phyloP scores from a whole-genome alignment of 2,797 vertebrate genomes.

The Helarctos malayanus region DNA sequence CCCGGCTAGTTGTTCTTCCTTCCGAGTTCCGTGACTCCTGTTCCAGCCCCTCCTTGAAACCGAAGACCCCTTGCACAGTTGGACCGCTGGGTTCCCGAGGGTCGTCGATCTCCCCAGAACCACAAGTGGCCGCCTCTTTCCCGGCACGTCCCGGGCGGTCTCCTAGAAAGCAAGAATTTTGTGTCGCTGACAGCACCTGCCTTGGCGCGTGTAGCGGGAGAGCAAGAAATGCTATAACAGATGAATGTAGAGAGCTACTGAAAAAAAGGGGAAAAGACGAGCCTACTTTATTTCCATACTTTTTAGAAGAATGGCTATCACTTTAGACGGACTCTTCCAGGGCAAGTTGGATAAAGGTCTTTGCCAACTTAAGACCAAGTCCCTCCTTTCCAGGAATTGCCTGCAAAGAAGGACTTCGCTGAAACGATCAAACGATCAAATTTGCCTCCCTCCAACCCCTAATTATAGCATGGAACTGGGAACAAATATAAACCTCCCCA shows the following conservation, averaged over 20 bases:
- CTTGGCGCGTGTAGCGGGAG: neutral
- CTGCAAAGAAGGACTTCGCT: neutral
- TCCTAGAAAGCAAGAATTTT: neutral
- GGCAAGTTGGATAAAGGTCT: neutral
- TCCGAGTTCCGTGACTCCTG: rapidly evolving
- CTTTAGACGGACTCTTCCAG: neutral
- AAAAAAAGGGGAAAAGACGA: neutral
- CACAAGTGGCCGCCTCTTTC: neutral
- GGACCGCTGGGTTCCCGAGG: rapidly evolving
- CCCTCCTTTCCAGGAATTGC: neutral
- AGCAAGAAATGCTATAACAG: neutral
- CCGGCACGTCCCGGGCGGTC: rapidly evolving
- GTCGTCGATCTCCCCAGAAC: neutral
- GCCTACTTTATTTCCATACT: neutral
- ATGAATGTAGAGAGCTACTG: neutral
- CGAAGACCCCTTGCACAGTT: rapidly evolving
- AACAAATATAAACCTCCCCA: neutral
- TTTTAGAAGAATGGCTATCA: neutral
- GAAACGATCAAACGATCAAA: neutral
- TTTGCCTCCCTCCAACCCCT: neutral
- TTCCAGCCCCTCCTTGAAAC: rapidly evolving
- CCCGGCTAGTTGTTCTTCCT: rapidly evolving
- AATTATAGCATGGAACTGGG: neutral
- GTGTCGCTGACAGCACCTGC: neutral
- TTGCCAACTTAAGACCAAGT: neutral